Base-by-base conservation (phyloP, 2,797 vertebrate genomes). In the Anguilla marmorata region DNA sequence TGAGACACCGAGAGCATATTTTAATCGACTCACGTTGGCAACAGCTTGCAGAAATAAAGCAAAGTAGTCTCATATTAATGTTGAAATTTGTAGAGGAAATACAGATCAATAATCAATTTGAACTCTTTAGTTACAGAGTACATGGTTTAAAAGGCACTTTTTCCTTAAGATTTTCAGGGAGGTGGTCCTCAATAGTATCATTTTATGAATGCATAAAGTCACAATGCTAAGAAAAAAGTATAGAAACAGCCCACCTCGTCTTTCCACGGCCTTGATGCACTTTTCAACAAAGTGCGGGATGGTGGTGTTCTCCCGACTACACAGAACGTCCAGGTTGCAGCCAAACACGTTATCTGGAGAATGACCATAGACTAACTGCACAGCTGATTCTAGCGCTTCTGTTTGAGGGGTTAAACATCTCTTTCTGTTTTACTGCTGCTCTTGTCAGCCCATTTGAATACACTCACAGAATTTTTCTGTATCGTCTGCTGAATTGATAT, bases 331-430 rank as follows among this genome's bases (percentile, higher is more conserved):
- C 92, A 99, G 94, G 1, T 96, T 92, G 79, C 98, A 99, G 86
- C 98, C 97, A 0, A 99, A 99, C 80, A 99, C 96, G 86, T 97
- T 98, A 54, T 99, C 98, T 99, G 92, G 72, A 90, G 87, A 89
- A 48, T 0, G 41, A 37, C 58, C 37, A 85, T 50, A 85, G 8
- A 45, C 4, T 12, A 37, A 41, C 33, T 12, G 16, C 7, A 27
- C 11, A 72, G 27, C 9, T 11, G 27, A 30, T 72, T 72, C 66
- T 27, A 72, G 66, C n/a, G 9, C 66, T 11, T 63, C 58, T 21
- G 14, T 16, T 60, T 3, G 16, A 3, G 3, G 58, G 3, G 14
- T 3, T 60, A 5, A 63, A 8, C 60, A 24, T 8, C 7, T 24
- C 24, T 63, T 24, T 63, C 24, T n/a, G 7, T n/a, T 6, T 3